Evolutionary conservation across 2,888 invertebrate species (phyloP), one percentile per base, ranked within the genome.

Genomic region (Trichogramma dendrolimi): DNA sequence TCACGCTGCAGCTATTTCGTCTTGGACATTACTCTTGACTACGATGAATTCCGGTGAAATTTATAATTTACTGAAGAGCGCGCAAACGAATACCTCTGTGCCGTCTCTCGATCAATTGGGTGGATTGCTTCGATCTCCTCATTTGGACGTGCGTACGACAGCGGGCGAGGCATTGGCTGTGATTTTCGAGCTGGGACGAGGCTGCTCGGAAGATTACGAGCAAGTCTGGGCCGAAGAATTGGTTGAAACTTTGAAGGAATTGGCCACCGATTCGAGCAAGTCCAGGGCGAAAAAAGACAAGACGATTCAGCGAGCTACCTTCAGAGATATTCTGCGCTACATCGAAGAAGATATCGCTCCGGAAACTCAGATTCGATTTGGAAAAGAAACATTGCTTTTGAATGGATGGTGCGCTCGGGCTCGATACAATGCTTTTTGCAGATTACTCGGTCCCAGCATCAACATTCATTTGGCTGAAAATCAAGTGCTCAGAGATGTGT

Each of bases 241-340:
- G 55, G 83, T 89, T 71, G 89, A 89, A 63, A 85, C 85, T 52
- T 85, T 98, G 60, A 87, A 86, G 61, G 85, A 88, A 72, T 83
- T 98, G 67, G 91, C 96, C 8, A 91, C 92, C 0, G 98, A 98
- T 81, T 94, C 95, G 48, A 91, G 94, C 79, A 98, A 98, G 81
- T 94, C 88, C 75, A 83, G 94, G 69, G 95, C 96, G 39, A 98
- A 98, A 79, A 91, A 94, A 66, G 97, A 98, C 80, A 86, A 96
- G 62, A 92, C 96, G 79, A 86, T 92, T 70, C 98, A 98, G 79
- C 85, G 96, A 8, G 95, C 96, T 39, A 94, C 93, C 68, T 98
- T 98, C 81, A 83, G 97, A 57, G 97, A 97, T 76, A 92, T 96
- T 66, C 82, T 96, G 63, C 86, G 87, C 75, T 93, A 91, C 74